Evolutionary conservation across 2,797 vertebrate species (phyloP).

Genomic region (Amblyopsis hoosieri): DNA sequence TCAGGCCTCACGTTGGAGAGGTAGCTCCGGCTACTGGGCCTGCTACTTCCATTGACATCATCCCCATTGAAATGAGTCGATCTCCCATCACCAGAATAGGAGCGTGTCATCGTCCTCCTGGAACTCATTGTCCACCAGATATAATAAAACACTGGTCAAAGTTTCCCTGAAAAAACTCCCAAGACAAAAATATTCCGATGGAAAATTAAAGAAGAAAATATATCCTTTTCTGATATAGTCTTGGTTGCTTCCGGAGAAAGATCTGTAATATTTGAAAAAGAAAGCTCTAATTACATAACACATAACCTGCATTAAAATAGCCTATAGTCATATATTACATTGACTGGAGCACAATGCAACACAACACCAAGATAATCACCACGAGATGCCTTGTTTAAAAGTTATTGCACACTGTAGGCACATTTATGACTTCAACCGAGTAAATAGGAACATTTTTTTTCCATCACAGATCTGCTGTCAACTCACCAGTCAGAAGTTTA

Average conservation of each 20-base stretch:
- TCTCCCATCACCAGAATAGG: slow-evolving; percentile 67
- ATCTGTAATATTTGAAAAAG: not conserved
- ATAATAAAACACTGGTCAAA: slow-evolving; percentile 6
- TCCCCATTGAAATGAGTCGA: slow-evolving; percentile 63
- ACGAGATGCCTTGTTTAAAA: slow-evolving; percentile 11
- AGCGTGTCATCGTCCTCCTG: slow-evolving; percentile 67
- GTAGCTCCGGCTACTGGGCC: slow-evolving; percentile 84
- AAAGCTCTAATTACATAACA: not conserved
- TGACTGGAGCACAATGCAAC: slow-evolving; percentile 4
- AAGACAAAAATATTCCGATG: not conserved
- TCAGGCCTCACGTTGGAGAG: slow-evolving; percentile 87
- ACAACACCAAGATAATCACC: slow-evolving; percentile 6
- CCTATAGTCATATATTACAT: not conserved
- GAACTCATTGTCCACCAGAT: slow-evolving; percentile 75
- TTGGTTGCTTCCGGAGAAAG: slow-evolving; percentile 10
- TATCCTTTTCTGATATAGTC: slow-evolving; percentile 7
- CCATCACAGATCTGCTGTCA: slow-evolving; percentile 2
- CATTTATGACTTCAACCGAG: not conserved
- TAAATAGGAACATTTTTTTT: not conserved
- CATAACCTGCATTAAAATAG: not conserved
- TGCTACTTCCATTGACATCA: slow-evolving; percentile 73
- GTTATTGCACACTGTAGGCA: not conserved
- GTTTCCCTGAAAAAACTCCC: not conserved
- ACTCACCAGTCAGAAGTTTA: slow-evolving; percentile 69
- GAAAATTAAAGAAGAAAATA: not conserved